Evolutionary conservation across 1,140 invertebrate genomes (phyloP).

Genomic region (Macrostomum lignano): DNA sequence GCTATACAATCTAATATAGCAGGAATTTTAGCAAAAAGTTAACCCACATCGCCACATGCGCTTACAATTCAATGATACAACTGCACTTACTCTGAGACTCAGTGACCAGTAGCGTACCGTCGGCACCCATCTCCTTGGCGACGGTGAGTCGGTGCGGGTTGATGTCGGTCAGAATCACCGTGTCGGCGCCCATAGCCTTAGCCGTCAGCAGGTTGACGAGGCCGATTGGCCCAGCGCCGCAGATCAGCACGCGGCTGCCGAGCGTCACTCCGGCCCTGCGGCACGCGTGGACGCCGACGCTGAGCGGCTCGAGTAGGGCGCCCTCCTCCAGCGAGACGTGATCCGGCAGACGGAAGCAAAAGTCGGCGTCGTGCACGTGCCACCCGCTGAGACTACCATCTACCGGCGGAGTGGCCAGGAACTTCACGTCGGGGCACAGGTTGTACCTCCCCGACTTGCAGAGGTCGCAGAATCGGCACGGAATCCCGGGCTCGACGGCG

Average conservation of each 20-base stretch:
- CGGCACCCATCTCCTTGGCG: constrained; percentile 53
- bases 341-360: constrained; percentile 58
- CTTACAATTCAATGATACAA: no score
- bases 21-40: no score
- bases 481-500: constrained; percentile 64
- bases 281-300: constrained; percentile 64
- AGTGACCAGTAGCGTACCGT: constrained; percentile 35
- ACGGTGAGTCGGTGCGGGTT: constrained; percentile 41
- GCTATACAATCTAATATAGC: no score
- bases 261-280: constrained; percentile 41
- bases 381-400: constrained; percentile 52
- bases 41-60: no score
- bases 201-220: constrained; percentile 51
- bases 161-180: constrained; percentile 32
- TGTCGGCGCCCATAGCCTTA: constrained; percentile 51
- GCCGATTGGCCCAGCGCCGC: constrained; percentile 66
- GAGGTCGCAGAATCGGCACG: constrained; percentile 49
- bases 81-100: no score
- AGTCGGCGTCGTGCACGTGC: constrained; percentile 63
- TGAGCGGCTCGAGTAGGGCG: constrained; percentile 61
- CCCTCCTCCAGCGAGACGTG: constrained; percentile 65
- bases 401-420: constrained; percentile 56
- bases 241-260: constrained; percentile 48
- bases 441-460: constrained; percentile 67
- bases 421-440: constrained; percentile 50